Percentiles rank a stretch among this genome's conserved stretches.
Conservation (phyloP, 2,888 invertebrate species). For the Calephelis perditalis region DNA sequence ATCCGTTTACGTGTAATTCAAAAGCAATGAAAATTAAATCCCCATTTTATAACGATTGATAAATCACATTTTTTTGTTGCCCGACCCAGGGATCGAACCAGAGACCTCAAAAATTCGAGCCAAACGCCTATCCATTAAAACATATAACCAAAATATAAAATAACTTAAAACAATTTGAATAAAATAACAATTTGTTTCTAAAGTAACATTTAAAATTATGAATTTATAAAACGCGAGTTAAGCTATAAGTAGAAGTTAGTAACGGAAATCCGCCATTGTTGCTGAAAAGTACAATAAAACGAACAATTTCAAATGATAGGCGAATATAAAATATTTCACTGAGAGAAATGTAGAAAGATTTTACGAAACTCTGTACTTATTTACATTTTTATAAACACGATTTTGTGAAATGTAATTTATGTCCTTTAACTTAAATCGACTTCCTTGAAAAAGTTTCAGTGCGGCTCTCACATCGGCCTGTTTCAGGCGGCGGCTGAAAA, state of each 20-base stretch:
- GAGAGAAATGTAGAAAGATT: slow-evolving; percentile 9
- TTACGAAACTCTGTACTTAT: slow-evolving; percentile 16
- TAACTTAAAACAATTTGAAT: too few species aligned
- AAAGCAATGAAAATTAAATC: too few species aligned
- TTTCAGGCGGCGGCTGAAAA: slow-evolving; percentile 49
- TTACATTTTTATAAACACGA: slow-evolving; percentile 26
- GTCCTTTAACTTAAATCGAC: slow-evolving; percentile 67
- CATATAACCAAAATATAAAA: too few species aligned
- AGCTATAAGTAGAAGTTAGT: neutral
- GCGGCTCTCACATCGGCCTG: slow-evolving; percentile 48
- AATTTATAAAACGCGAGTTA: neutral
- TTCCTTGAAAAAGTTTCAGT: slow-evolving; percentile 61
- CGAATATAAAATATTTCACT: slow-evolving; percentile 14
- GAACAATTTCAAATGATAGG: slow-evolving; percentile 8
- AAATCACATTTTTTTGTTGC: too few species aligned
- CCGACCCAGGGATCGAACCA: too few species aligned
- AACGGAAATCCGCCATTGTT: neutral
- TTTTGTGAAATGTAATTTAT: slow-evolving; percentile 34
- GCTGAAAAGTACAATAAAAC: slow-evolving; percentile 10
- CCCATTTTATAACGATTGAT: too few species aligned
- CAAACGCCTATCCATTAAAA: too few species aligned
- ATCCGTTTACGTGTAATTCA: too few species aligned
- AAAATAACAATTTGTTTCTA: too few species aligned
- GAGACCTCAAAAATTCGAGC: too few species aligned
- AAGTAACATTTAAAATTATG: too few species aligned